Evolutionary conservation across 1,140 invertebrate genomes (phyloP), one percentile per base, ranked within the genome.

Genomic region (Drosophila arawakana): DNA sequence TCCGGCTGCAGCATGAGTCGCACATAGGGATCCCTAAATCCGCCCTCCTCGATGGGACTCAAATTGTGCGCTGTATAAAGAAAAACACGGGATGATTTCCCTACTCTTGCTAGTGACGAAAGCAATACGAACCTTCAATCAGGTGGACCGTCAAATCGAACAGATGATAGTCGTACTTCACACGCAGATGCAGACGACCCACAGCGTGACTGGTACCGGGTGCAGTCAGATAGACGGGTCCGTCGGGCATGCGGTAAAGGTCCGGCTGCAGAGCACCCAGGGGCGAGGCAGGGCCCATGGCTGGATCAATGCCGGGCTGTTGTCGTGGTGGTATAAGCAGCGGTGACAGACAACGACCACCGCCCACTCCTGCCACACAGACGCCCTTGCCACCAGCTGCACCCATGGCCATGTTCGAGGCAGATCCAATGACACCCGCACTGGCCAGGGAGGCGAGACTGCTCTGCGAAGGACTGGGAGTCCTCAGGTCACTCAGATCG

Each of bases 101-200:
- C 4, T 21, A 0, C 3, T 7, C n/a, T 34, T 50, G 9, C 2
- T 5, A 6, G 25, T 30, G 25, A 30, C 4, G 25, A 6, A 15
- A 34, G 39, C n/a, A 11, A 46, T 13, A 67, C 63, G 80, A 91
- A 97, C 96, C 96, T 96, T 97, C 96, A 93, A 98, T 97, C 44
- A 98, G 92, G 93, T 97, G 96, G 21, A 98, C 96, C 68, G 97
- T 95, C 47, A 98, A 93, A 92, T 98, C 97, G 18, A 97, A 97
- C 80, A 96, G 94, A 91, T 97, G 95, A 84, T 97, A 97, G 92
- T 98, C 97, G 81, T 98, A 98, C 78, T 96, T 97, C 6, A 98
- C 93, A n/a, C 96, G 93, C 73, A 97, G 94, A 90, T 98, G 97
- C 66, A 98, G 94, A 46, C 96, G 93, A 25, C 97, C 97, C 7